These are phyloP conservation scores for Gallinago jamesoni DNA, from an alignment of 2,113 vertebrate species.

Conservation along the genomic window DNA sequence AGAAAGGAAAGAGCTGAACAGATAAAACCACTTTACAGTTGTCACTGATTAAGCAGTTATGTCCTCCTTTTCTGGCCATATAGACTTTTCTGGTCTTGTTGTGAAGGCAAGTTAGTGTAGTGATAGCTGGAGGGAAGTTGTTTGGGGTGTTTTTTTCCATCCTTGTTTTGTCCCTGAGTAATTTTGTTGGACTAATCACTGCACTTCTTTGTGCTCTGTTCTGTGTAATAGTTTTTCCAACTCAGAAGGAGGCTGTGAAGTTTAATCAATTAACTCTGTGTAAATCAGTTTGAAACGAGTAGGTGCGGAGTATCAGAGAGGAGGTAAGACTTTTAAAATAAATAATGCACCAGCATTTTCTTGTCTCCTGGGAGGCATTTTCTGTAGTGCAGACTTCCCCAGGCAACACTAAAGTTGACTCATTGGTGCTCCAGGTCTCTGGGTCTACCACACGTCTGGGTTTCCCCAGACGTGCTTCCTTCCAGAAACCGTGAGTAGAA, in stretches of 20 bases:
- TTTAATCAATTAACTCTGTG: constrained; percentile 37
- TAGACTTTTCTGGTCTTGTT: neutral
- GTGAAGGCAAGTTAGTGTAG: neutral
- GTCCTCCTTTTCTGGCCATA: neutral
- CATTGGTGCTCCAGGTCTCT: neutral
- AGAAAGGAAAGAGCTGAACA: neutral
- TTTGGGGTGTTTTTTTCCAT: neutral
- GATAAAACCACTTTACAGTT: neutral
- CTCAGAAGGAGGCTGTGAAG: constrained; percentile 22
- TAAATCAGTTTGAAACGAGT: constrained; percentile 40
- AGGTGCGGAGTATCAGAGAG: neutral
- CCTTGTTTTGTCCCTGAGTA: neutral
- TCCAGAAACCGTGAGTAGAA: constrained; percentile 26
- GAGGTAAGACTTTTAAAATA: neutral
- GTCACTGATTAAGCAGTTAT: neutral
- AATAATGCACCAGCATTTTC: neutral
- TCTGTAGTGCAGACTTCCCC: neutral
- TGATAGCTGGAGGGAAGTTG: neutral
- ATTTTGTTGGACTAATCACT: neutral
- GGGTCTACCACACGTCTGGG: constrained; percentile 24
- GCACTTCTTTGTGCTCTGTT: neutral
- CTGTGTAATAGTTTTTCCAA: neutral
- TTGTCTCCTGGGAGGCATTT: constrained; percentile 29
- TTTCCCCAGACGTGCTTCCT: constrained; percentile 36
- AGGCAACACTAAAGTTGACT: constrained; percentile 26